These are phyloP conservation scores for Cremastinae sp. DNA, from an alignment of 2,888 invertebrate species.

Conservation along the genomic window DNA sequence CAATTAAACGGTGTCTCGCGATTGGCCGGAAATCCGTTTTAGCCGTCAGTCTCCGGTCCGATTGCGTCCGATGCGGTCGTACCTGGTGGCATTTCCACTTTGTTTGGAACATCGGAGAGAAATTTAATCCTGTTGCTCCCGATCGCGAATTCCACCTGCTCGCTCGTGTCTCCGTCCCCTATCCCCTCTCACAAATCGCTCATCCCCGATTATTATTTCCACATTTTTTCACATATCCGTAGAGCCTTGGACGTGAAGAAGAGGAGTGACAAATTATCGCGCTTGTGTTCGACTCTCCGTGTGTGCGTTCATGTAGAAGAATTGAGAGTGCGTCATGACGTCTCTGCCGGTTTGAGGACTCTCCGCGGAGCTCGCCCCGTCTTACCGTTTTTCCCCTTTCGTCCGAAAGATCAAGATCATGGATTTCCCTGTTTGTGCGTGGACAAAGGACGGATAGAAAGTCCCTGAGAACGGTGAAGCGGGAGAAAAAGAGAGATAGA, in stretches of 20 bases:
- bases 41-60: slow-evolving; percentile 70
- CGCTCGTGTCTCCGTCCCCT: slow-evolving; percentile 18
- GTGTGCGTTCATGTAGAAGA: slow-evolving; percentile 26
- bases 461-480: slow-evolving; percentile 68
- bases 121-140: slow-evolving; percentile 35
- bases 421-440: slow-evolving; percentile 69
- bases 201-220: slow-evolving; percentile 5
- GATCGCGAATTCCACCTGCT: slow-evolving; percentile 15
- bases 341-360: slow-evolving; percentile 55
- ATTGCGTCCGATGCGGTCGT: slow-evolving; percentile 73
- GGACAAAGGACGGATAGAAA: slow-evolving; percentile 77
- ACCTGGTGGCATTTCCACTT: slow-evolving; percentile 69
- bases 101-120: slow-evolving; percentile 25
- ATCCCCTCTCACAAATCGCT: not conserved
- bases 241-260: slow-evolving; percentile 37
- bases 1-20: slow-evolving; percentile 39
- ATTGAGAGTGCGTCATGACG: slow-evolving; percentile 59
- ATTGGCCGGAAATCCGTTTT: slow-evolving; percentile 56
- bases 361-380: slow-evolving; percentile 48
- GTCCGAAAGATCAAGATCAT: slow-evolving; percentile 68
- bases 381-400: slow-evolving; percentile 24
- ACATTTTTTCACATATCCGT: slow-evolving; percentile 15
- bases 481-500: slow-evolving; percentile 68
- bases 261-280: slow-evolving; percentile 54
- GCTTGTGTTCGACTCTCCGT: slow-evolving; percentile 16